These are phyloP conservation scores for Mimas tiliae DNA, from an alignment of 2,888 invertebrate species.

Conservation along the genomic window DNA sequence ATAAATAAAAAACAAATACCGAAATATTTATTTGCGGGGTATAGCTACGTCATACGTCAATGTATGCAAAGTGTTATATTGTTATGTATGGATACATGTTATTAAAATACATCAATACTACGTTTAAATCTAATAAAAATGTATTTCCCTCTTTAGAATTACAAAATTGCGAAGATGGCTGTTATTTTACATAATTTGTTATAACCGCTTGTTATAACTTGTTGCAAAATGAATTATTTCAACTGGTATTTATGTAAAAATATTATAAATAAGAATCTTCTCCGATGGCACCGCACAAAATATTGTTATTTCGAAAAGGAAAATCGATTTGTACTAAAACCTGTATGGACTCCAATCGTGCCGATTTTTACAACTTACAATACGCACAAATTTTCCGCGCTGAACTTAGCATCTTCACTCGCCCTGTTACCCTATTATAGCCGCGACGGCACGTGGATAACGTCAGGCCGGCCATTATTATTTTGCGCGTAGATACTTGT, in stretches of 20 bases:
- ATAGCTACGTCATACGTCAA: too few relatives aligned
- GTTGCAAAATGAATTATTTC: background rate
- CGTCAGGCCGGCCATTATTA: too few relatives aligned
- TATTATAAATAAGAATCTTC: background rate
- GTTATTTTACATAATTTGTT: conserved; percentile 17
- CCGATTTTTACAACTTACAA: too few relatives aligned
- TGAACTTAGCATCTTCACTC: too few relatives aligned
- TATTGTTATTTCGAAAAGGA: background rate
- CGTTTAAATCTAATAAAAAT: conserved; percentile 14
- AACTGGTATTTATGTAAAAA: background rate
- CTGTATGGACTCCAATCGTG: too few relatives aligned
- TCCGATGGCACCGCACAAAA: background rate
- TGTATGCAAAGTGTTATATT: conserved; percentile 8
- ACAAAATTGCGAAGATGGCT: conserved; percentile 10
- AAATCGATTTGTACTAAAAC: too few relatives aligned
- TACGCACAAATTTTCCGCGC: too few relatives aligned
- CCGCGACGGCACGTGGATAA: too few relatives aligned
- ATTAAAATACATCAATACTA: conserved; percentile 5
- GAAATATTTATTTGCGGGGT: too few relatives aligned
- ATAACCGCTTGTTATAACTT: background rate
- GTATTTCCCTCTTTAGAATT: conserved; percentile 15
- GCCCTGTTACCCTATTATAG: too few relatives aligned
- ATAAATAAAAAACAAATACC: too few relatives aligned
- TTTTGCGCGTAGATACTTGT: too few relatives aligned
- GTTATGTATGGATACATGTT: conserved; percentile 6